Percentiles rank a stretch among this genome's conserved stretches.
phyloP scores from a whole-genome alignment of 2,888 invertebrate genomes.

The Leptopilina myrica region DNA sequence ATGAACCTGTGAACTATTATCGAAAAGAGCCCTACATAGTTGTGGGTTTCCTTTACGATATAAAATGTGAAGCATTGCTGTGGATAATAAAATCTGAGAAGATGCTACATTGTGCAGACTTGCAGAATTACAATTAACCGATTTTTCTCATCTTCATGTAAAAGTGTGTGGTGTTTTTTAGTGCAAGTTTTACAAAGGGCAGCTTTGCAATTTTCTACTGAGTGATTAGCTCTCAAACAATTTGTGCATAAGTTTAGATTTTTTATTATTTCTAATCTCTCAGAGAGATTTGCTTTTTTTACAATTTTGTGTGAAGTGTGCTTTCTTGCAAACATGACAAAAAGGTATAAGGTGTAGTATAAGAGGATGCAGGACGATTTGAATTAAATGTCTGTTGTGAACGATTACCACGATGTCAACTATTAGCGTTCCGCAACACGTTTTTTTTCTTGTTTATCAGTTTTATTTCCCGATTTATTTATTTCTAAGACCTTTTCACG shows the following conservation, averaged over 20 bases:
- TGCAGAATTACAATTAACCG: not conserved
- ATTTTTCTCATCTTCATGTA: not conserved
- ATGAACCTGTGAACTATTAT: not conserved
- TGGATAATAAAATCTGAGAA: not conserved
- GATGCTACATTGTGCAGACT: not conserved
- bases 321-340: not conserved
- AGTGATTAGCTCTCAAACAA: not conserved
- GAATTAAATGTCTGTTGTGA: not conserved
- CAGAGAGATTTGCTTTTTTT: not conserved
- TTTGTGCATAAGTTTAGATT: not conserved
- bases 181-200: not conserved
- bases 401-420: not conserved
- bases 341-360: not conserved
- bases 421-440: not conserved
- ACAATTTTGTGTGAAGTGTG: not conserved
- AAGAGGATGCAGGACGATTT: not conserved
- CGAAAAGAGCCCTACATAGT: not conserved
- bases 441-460: not conserved
- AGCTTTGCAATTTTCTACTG: not conserved
- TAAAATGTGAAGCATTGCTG: not conserved
- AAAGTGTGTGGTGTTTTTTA: not conserved
- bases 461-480: constrained; percentile 3
- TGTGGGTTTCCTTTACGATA: not conserved
- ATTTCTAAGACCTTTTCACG: not conserved
- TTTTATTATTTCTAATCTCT: not conserved